Conservation (phyloP, 53 echinoderm and acorn worm species). For the Astropecten irregularis region DNA sequence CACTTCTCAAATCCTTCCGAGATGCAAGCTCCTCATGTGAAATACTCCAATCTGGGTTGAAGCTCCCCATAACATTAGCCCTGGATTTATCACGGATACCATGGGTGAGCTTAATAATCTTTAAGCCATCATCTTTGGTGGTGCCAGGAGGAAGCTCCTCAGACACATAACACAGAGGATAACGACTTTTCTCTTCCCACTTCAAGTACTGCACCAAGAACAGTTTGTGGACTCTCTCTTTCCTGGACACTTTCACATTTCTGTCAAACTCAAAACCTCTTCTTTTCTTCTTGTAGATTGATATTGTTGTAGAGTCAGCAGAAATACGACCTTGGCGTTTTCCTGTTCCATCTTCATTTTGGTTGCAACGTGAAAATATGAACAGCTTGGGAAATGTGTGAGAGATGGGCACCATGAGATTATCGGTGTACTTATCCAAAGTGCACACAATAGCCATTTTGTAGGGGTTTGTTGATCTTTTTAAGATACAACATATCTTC, state of each 20-base stretch:
- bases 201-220: slow-evolving; percentile 72
- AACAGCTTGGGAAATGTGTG: slow-evolving; percentile 76
- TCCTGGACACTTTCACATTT: slow-evolving; percentile 44
- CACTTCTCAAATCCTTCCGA: slow-evolving; percentile 57
- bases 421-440: slow-evolving; percentile 73
- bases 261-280: background rate
- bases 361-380: background rate
- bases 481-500: slow-evolving; percentile 66
- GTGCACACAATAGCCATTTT: slow-evolving; percentile 74
- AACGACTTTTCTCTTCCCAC: slow-evolving; percentile 56
- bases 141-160: slow-evolving; percentile 61
- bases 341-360: background rate
- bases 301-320: slow-evolving; percentile 7
- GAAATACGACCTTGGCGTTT: background rate
- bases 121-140: slow-evolving; percentile 44
- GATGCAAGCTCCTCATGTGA: slow-evolving; percentile 40
- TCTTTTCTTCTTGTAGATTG: slow-evolving; percentile 16
- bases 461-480: slow-evolving; percentile 58
- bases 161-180: slow-evolving; percentile 73
- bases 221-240: slow-evolving; percentile 68
- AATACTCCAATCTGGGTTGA: slow-evolving; percentile 46
- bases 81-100: slow-evolving; percentile 52
- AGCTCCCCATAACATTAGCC: background rate
- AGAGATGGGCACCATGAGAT: slow-evolving; percentile 78
- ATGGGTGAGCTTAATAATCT: slow-evolving; percentile 63